Percentiles rank a stretch among this genome's conserved stretches.
These are phyloP conservation scores for Pterocles burchelli DNA, from an alignment of 2,113 vertebrate genomes.

Conservation along the genomic window DNA sequence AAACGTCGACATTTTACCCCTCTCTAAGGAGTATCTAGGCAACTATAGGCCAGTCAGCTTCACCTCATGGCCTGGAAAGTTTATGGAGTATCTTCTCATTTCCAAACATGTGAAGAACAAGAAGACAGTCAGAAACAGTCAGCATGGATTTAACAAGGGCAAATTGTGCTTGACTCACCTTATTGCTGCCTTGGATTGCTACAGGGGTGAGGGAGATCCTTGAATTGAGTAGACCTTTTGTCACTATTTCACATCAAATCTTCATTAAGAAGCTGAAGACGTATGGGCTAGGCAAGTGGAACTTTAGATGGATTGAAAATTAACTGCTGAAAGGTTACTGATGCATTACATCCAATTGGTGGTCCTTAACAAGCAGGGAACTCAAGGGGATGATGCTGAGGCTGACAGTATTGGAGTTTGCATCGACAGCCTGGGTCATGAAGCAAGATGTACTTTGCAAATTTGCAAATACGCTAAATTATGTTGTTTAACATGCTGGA, in stretches of 20 bases:
- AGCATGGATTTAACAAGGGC: not conserved
- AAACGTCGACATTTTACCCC: rapidly evolving
- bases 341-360: not conserved
- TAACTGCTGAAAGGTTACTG: not conserved
- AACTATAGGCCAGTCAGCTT: not conserved
- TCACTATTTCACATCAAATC: not conserved
- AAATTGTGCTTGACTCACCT: not conserved
- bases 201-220: not conserved
- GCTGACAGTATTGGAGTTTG: not conserved
- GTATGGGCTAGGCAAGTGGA: not conserved
- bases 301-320: not conserved
- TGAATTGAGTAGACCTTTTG: not conserved
- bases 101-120: rapidly evolving
- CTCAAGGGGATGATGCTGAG: not conserved
- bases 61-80: not conserved
- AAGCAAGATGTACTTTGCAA: not conserved
- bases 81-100: not conserved
- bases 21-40: not conserved
- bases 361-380: not conserved
- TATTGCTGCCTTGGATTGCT: not conserved
- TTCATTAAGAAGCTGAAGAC: not conserved
- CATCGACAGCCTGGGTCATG: not conserved
- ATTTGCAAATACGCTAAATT: not conserved
- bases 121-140: not conserved
- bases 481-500: not conserved